These are phyloP conservation scores for Xestoiulus laeticollis DNA, from an alignment of 2,888 invertebrate species.

Conservation along the genomic window DNA sequence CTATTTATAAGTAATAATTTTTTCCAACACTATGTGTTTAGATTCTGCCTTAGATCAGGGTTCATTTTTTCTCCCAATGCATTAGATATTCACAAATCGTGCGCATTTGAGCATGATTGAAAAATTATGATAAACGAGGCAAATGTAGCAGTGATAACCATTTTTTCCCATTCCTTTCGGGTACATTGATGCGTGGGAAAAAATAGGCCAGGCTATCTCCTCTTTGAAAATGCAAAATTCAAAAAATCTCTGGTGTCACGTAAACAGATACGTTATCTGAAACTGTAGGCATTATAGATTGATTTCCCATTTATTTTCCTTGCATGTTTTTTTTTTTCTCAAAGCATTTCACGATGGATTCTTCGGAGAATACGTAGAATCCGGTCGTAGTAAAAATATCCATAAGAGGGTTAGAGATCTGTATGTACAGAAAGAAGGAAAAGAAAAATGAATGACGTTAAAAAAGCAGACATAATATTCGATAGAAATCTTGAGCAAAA, in stretches of 20 bases:
- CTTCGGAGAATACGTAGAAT: neutral
- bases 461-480: conserved; percentile 6
- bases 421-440: neutral
- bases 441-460: conserved; percentile 19
- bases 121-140: conserved; percentile 7
- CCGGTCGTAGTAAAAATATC: neutral
- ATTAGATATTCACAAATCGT: neutral
- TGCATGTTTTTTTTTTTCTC: neutral
- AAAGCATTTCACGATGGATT: neutral
- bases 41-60: neutral
- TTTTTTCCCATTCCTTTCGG: neutral
- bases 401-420: neutral
- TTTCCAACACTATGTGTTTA: no score
- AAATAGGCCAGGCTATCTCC: neutral
- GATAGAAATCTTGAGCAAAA: conserved; percentile 2
- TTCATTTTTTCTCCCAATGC: neutral
- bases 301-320: neutral
- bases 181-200: neutral
- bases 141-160: neutral
- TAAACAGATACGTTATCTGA: conserved; percentile 20
- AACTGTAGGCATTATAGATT: conserved; percentile 20
- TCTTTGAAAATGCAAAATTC: conserved; percentile 20
- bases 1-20: no score
- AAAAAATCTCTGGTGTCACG: neutral
- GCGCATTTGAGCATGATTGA: conserved; percentile 19